Conservation (phyloP, 1,140 invertebrate genomes). For the Daktulosphaira vitifoliae region DNA sequence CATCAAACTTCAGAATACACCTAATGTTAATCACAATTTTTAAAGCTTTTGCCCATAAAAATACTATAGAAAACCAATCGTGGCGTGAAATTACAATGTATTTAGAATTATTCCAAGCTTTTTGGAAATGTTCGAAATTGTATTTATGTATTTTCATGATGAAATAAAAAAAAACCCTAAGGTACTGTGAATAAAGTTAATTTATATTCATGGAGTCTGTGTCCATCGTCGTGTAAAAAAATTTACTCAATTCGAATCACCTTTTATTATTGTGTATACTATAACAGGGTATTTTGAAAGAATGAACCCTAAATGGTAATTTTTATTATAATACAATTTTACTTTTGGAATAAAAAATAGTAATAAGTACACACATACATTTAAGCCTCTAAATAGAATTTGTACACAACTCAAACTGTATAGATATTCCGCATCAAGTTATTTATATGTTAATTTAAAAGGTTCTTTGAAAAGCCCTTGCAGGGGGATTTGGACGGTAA, state of each 20-base stretch:
- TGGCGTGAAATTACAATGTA: too few relatives aligned
- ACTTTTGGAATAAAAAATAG: constrained; percentile 7
- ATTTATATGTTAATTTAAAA: constrained; percentile 31
- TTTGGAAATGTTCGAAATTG: too few relatives aligned
- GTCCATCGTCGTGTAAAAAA: neutral
- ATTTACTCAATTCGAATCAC: constrained; percentile 1
- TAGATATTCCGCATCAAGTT: neutral
- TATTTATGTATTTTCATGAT: neutral
- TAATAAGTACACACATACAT: constrained; percentile 11
- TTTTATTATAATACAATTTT: constrained; percentile 21
- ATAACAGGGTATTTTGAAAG: constrained; percentile 9
- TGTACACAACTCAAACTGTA: neutral
- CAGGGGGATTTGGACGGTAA: too few relatives aligned
- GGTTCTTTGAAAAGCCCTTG: neutral
- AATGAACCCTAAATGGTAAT: constrained; percentile 21
- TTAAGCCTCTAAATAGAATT: constrained; percentile 2
- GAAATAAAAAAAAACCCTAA: constrained; percentile 8
- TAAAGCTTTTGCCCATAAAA: too few relatives aligned
- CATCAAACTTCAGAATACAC: too few relatives aligned
- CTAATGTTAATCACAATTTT: too few relatives aligned
- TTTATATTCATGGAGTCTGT: constrained; percentile 17
- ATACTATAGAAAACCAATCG: too few relatives aligned
- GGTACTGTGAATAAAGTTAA: neutral
- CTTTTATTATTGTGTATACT: neutral
- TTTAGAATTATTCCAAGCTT: too few relatives aligned